phyloP scores from a whole-genome alignment of 1,140 invertebrate genomes.

The Musca domestica region DNA sequence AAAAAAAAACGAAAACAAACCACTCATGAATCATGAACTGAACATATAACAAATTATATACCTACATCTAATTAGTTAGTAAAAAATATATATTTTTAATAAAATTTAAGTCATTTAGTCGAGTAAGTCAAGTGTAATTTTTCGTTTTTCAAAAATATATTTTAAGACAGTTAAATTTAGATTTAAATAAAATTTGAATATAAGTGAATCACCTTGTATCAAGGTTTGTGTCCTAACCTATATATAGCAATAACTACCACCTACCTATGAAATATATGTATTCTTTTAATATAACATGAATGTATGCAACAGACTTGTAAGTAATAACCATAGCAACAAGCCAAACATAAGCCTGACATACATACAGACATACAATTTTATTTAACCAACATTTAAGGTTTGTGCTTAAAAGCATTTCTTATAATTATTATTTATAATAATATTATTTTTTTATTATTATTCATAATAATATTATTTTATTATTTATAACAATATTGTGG shows the following conservation, averaged over 20 bases:
- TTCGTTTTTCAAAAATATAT: no score
- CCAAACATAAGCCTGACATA: constrained; percentile 6
- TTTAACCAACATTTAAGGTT: constrained; percentile 1
- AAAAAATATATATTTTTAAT: not conserved
- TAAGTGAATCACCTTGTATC: constrained; percentile 47
- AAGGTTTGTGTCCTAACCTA: constrained; percentile 46
- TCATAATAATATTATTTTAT: no score
- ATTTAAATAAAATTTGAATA: no score
- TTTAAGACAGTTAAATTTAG: no score
- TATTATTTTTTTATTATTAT: no score
- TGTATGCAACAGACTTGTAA: no score
- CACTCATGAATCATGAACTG: constrained; percentile 5
- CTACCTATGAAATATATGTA: not conserved
- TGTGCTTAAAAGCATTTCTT: constrained; percentile 16
- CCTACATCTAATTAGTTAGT: not conserved
- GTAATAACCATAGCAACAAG: constrained; percentile 12
- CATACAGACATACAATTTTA: no score
- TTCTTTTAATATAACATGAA: not conserved
- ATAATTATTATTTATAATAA: no score
- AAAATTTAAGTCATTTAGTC: constrained; percentile 18
- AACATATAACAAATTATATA: not conserved
- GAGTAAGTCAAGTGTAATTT: not conserved
- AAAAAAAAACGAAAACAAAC: no score
- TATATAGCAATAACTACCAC: constrained; percentile 25
- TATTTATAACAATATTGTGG: no score